Evolutionary conservation across 2,888 invertebrate genomes (phyloP).

Genomic region (Anorthoa munda): DNA sequence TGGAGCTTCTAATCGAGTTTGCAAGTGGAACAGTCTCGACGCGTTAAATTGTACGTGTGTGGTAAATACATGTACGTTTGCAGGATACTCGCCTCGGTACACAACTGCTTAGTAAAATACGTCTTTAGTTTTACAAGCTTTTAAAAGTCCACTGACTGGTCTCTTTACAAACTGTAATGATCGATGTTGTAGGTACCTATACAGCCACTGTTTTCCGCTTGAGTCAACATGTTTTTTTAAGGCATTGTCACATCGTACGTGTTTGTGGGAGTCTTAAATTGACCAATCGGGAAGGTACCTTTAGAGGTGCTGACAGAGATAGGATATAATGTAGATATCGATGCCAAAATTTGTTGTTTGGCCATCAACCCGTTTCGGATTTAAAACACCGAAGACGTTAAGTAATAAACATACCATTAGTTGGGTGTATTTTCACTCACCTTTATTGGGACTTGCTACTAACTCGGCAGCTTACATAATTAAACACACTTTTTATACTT

Average conservation of each 20-base stretch:
- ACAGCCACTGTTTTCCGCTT: not conserved
- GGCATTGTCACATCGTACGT: too few species aligned
- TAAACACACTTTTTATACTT: slow-evolving; percentile 10
- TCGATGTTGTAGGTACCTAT: not conserved
- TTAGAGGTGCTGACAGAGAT: not conserved
- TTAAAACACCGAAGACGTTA: not conserved
- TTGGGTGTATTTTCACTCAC: not conserved
- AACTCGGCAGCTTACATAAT: not conserved
- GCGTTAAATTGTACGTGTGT: slow-evolving; percentile 55
- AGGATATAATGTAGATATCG: not conserved
- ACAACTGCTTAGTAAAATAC: slow-evolving; percentile 18
- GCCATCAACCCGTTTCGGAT: not conserved
- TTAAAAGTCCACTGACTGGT: not conserved
- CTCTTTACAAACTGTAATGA: not conserved
- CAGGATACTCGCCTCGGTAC: slow-evolving; percentile 18
- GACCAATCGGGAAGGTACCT: not conserved
- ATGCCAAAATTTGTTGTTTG: not conserved
- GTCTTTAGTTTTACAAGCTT: not conserved
- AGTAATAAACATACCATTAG: not conserved
- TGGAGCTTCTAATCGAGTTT: slow-evolving; percentile 59
- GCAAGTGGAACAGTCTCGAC: slow-evolving; percentile 44
- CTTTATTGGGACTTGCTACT: not conserved
- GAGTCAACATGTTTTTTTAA: too few species aligned
- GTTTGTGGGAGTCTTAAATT: too few species aligned
- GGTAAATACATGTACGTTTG: slow-evolving; percentile 41